phyloP scores from a whole-genome alignment of 2,113 vertebrate genomes.

The Acinonyx jubatus region DNA sequence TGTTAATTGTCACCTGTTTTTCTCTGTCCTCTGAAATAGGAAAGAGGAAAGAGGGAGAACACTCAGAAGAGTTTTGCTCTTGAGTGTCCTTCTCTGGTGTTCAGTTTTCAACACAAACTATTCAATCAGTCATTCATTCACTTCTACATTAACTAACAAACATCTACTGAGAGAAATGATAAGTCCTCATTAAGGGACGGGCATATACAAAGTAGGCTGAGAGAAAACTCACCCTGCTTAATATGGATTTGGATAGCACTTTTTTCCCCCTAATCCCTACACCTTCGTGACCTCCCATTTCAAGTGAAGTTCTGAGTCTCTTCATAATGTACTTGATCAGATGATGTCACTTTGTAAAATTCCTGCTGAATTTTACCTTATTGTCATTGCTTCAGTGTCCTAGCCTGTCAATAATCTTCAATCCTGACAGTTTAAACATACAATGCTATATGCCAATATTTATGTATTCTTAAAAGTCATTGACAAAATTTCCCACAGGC shows the following conservation, averaged over 20 bases:
- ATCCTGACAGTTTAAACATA: background rate
- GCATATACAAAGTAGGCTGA: background rate
- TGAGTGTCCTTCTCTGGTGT: background rate
- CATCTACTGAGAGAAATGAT: background rate
- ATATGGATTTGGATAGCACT: background rate
- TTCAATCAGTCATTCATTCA: background rate
- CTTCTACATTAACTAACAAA: background rate
- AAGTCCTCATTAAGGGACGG: background rate
- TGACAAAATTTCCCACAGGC: background rate
- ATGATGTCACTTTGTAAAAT: background rate
- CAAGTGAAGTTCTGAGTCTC: background rate
- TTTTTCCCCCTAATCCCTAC: background rate
- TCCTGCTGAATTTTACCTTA: background rate
- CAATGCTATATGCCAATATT: background rate
- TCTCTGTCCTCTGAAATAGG: background rate
- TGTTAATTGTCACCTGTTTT: background rate
- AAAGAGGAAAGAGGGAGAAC: background rate
- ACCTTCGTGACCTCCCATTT: background rate
- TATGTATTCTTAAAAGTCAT: constrained; percentile 15
- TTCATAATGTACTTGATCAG: background rate
- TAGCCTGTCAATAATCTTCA: background rate
- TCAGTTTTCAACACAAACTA: constrained; percentile 28
- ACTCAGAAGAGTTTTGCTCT: background rate
- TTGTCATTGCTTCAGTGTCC: background rate
- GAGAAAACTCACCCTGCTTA: background rate